phyloP scores from a whole-genome alignment of 2,888 invertebrate genomes.

The Mythimna albipuncta region DNA sequence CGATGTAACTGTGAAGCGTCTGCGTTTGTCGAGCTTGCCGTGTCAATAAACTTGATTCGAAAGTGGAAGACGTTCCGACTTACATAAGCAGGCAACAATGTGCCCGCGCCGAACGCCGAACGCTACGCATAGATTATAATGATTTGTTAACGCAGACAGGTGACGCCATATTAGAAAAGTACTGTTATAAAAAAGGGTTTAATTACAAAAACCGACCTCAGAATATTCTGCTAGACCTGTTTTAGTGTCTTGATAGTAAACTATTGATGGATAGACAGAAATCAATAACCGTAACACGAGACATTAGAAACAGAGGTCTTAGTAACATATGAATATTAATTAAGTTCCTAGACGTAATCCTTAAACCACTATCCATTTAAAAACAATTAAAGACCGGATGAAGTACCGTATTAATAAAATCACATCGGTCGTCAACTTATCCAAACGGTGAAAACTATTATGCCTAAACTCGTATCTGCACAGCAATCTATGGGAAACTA shows the following conservation, averaged over 20 bases:
- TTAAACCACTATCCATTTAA: neutral
- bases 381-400: constrained; percentile 22
- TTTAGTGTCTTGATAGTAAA: too few relatives aligned
- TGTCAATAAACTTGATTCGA: constrained; percentile 91
- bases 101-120: constrained; percentile 76
- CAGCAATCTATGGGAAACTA: constrained; percentile 70
- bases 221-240: neutral
- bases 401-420: constrained; percentile 28
- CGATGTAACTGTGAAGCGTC: constrained; percentile 88
- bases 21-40: constrained; percentile 89
- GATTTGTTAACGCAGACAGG: constrained; percentile 61
- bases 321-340: neutral
- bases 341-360: neutral
- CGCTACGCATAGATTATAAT: constrained; percentile 71
- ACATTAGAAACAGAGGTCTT: neutral
- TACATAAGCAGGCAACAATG: constrained; percentile 90
- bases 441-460: constrained; percentile 37
- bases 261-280: too few relatives aligned
- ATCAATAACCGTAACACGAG: neutral
- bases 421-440: constrained; percentile 4
- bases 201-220: neutral
- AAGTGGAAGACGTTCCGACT: constrained; percentile 90
- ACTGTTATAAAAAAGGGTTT: neutral
- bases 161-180: constrained; percentile 13
- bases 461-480: constrained; percentile 55